Conservation (phyloP, 2,113 vertebrate genomes). For the Fulica atra region DNA sequence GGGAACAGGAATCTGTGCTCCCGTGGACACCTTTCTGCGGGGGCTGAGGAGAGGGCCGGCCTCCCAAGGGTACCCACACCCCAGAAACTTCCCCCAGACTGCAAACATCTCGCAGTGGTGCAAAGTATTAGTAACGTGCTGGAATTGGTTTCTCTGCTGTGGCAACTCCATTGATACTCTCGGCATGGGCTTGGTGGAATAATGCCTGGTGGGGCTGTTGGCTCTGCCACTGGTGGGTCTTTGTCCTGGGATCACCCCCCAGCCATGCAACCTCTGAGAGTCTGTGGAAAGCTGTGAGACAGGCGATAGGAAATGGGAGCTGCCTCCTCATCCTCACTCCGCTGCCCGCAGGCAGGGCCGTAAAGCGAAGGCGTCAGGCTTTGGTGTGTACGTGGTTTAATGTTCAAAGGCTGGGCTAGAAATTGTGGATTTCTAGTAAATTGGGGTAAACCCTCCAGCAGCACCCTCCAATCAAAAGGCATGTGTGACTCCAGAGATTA, state of each 20-base stretch:
- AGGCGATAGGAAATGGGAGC: accelerated
- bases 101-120: accelerated
- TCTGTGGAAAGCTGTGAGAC: neutral
- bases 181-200: neutral
- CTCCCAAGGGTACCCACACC: neutral
- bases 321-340: neutral
- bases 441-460: neutral
- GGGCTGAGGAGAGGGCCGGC: neutral
- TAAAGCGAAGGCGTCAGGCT: accelerated
- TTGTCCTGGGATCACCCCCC: neutral
- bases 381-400: accelerated
- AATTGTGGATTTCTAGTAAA: neutral
- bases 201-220: neutral
- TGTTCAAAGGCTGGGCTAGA: neutral
- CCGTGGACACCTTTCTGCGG: neutral
- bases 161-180: neutral
- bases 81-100: accelerated
- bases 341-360: neutral
- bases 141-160: neutral
- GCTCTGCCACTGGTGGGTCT: neutral
- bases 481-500: neutral
- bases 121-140: neutral
- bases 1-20: neutral
- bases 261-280: neutral
- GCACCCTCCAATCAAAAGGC: neutral